A percentile compares a stretch with the other conserved stretches of the same genome.
Conservation (phyloP, 2,797 vertebrate species). For the Phrynocephalus vlangalii region DNA sequence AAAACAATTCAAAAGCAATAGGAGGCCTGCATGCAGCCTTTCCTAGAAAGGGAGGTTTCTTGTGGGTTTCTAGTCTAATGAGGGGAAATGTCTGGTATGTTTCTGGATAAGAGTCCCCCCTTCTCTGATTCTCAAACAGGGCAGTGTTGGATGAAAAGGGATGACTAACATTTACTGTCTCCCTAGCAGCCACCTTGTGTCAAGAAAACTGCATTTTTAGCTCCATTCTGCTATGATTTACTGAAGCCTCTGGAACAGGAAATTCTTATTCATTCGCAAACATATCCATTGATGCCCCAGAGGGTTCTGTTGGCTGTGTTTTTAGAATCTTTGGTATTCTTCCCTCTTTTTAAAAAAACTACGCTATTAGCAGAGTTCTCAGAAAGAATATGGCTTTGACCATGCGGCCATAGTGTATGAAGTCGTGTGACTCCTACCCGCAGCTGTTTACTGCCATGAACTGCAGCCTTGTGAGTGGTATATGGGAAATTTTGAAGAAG, state of each 20-base stretch:
- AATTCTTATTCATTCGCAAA: neutral
- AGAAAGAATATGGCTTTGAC: conserved; percentile 21
- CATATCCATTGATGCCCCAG: neutral
- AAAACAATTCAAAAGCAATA: neutral
- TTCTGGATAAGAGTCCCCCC: neutral
- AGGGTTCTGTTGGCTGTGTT: conserved; percentile 4
- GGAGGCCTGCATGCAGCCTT: neutral
- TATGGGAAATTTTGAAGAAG: neutral
- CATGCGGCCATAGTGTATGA: neutral
- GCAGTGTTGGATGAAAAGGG: neutral
- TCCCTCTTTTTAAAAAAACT: neutral
- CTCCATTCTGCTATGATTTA: neutral
- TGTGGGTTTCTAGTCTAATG: neutral
- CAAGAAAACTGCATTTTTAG: neutral
- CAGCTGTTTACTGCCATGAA: neutral
- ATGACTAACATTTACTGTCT: neutral
- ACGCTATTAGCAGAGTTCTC: neutral
- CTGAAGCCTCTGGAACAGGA: neutral
- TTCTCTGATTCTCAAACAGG: neutral
- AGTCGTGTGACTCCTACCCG: neutral
- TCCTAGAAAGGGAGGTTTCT: neutral
- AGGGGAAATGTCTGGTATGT: neutral
- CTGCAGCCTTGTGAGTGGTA: neutral
- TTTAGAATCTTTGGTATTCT: conserved; percentile 1
- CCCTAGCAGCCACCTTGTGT: neutral